A percentile compares a stretch with the other conserved stretches of the same genome.
Conservation (phyloP, 2,797 vertebrate species). For the Thaleichthys pacificus region DNA sequence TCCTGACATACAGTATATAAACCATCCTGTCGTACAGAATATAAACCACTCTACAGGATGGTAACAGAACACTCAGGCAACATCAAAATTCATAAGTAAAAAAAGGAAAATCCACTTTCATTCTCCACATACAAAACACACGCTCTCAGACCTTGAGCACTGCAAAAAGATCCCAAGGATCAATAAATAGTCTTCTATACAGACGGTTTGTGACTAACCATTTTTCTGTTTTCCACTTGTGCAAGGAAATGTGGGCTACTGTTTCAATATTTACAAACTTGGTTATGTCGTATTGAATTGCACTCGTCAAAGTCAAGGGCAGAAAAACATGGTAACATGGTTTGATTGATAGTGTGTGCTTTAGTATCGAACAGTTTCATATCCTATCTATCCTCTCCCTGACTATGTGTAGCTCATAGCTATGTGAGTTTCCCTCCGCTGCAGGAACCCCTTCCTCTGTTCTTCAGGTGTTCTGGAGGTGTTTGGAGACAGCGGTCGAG, state of each 20-base stretch:
- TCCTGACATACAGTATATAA: too few relatives aligned
- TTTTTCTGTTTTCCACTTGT: conserved; percentile 67
- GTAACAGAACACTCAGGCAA: conserved; percentile 78
- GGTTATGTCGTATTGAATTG: conserved; percentile 36
- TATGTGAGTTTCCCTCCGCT: conserved; percentile 33
- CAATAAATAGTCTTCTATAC: conserved; percentile 73
- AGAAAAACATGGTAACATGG: conserved; percentile 45
- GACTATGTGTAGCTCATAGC: conserved; percentile 63
- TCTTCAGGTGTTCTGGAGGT: neutral
- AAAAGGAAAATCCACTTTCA: conserved; percentile 53
- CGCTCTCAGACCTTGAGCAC: conserved; percentile 66
- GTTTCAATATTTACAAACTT: conserved; percentile 71
- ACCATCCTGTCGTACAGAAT: too few relatives aligned
- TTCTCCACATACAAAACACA: conserved; percentile 60
- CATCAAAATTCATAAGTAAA: conserved; percentile 68
- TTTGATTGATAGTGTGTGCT: conserved; percentile 71
- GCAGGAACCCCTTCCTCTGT: neutral
- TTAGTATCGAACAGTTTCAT: conserved; percentile 61
- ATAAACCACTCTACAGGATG: conserved; percentile 65
- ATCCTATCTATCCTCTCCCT: conserved; percentile 67
- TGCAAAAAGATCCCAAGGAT: conserved; percentile 74
- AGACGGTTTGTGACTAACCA: conserved; percentile 51
- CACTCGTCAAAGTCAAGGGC: conserved; percentile 54
- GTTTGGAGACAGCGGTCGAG: neutral
- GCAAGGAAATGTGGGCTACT: conserved; percentile 72